Evolutionary conservation across 1,140 invertebrate genomes (phyloP).

Genomic region (Drepana arcuata): DNA sequence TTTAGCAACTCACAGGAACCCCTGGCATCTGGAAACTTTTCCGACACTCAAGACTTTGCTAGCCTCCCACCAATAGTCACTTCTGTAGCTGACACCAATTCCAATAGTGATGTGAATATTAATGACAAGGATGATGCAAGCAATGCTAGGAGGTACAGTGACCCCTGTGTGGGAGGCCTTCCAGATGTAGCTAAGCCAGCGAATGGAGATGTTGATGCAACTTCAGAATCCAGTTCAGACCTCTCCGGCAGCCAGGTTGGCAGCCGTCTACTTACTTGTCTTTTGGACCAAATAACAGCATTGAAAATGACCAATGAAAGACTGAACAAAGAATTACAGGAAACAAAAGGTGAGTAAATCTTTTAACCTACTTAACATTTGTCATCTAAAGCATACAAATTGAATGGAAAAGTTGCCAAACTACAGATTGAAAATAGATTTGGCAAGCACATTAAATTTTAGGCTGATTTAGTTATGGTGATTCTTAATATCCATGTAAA

Average conservation of each 20-base stretch:
- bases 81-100: slow-evolving; percentile 54
- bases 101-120: slow-evolving; percentile 48
- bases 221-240: slow-evolving; percentile 49
- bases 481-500: too few relatives aligned
- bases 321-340: slow-evolving; percentile 61
- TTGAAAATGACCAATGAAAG: slow-evolving; percentile 63
- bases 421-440: too few relatives aligned
- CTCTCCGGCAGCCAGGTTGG: slow-evolving; percentile 56
- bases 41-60: slow-evolving; percentile 54
- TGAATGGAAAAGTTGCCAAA: too few relatives aligned
- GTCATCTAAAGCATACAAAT: too few relatives aligned
- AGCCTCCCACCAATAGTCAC: slow-evolving; percentile 60
- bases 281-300: slow-evolving; percentile 63
- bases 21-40: slow-evolving; percentile 50
- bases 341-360: slow-evolving; percentile 58
- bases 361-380: too few relatives aligned
- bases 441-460: too few relatives aligned
- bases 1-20: slow-evolving; percentile 27
- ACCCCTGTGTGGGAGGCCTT: slow-evolving; percentile 59
- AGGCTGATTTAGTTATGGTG: too few relatives aligned
- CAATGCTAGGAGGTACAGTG: slow-evolving; percentile 60
- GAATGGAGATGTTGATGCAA: slow-evolving; percentile 52
- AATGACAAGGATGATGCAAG: slow-evolving; percentile 51
- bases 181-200: slow-evolving; percentile 50
- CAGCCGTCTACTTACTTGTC: slow-evolving; percentile 51